Evolutionary conservation across 2,113 vertebrate species (phyloP), one percentile per base, ranked within the genome.

Genomic region (Todiramphus saurophagus): DNA sequence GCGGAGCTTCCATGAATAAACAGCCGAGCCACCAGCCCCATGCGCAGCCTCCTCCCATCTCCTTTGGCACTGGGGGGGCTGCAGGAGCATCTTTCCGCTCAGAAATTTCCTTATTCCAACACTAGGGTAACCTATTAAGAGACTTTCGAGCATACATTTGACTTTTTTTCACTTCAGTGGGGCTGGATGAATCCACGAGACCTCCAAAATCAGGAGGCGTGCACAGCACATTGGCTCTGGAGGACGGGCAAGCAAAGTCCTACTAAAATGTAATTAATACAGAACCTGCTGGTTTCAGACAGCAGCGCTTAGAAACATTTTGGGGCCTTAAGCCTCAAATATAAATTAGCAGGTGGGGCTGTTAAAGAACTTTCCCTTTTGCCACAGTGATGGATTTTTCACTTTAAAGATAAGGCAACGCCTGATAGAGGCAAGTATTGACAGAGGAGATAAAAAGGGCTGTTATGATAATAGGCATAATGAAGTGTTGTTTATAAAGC

Each of bases 381-480:
- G 85, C 92, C 73, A 93, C 4, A 5, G 83, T 17, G 62, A 85
- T 83, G 88, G 92, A 93, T 95, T 94, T 93, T 87, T 93, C 80
- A 48, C 74, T 89, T 81, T 74, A 58, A 60, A 87, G 94, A 96
- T 85, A 96, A 97, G 96, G 63, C 68, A 74, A 69, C 63, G 63
- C 63, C 39, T 94, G 75, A 35, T 53, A 13, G 91, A 97, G 91
- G 87, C 95, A 93, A 93, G 94, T 95, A 94, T 89, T 95, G 91
- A 94, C 89, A 93, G 88, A 93, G 91, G 67, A 95, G 97, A 97
- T 88, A 56, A 96, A 98, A 84, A 14, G 30, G 93, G 82, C 80
- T 87, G 81, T 83, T 96, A 88, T 91, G 83, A 92, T 97, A 95
- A 96, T 84, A 95, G 89, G 83, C 92, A 81, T 94, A 94, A 96